Evolutionary conservation across 2,888 invertebrate species (phyloP).

Genomic region (Brachyptera risi): DNA sequence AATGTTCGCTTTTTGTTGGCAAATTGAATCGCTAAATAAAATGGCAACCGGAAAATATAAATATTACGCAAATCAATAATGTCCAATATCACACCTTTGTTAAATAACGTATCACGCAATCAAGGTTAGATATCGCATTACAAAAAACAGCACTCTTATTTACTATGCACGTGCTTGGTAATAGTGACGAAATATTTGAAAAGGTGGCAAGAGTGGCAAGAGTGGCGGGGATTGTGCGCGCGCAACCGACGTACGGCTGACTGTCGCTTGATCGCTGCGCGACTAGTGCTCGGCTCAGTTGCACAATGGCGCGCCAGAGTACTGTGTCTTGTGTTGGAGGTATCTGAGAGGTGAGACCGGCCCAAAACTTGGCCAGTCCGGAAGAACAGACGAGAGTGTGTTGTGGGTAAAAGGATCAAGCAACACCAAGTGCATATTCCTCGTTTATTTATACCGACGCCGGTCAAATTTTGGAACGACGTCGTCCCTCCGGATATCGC

Average conservation of each 20-base stretch:
- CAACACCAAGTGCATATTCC: conserved; percentile 18
- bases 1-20: too few species aligned
- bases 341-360: conserved; percentile 31
- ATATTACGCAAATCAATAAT: too few species aligned
- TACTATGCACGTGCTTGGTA: conserved; percentile 14
- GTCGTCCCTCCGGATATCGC: conserved; percentile 15
- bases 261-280: neutral
- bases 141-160: conserved; percentile 7
- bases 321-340: conserved; percentile 23
- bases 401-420: conserved; percentile 25
- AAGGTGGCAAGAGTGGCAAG: neutral
- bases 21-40: too few species aligned
- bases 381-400: conserved; percentile 27
- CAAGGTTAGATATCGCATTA: conserved; percentile 13
- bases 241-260: neutral
- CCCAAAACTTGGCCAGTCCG: conserved; percentile 32
- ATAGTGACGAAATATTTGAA: neutral
- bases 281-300: conserved; percentile 25
- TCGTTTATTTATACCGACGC: conserved; percentile 24
- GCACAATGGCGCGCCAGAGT: conserved; percentile 33
- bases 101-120: conserved; percentile 10
- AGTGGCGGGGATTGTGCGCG: neutral
- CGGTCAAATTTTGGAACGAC: conserved; percentile 31
- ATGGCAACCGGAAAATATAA: too few species aligned
- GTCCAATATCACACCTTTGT: neutral